Percentiles rank a stretch among this genome's conserved stretches.
These are phyloP conservation scores for Homalodisca vitripennis DNA, from an alignment of 1,140 invertebrate species.

Conservation along the genomic window DNA sequence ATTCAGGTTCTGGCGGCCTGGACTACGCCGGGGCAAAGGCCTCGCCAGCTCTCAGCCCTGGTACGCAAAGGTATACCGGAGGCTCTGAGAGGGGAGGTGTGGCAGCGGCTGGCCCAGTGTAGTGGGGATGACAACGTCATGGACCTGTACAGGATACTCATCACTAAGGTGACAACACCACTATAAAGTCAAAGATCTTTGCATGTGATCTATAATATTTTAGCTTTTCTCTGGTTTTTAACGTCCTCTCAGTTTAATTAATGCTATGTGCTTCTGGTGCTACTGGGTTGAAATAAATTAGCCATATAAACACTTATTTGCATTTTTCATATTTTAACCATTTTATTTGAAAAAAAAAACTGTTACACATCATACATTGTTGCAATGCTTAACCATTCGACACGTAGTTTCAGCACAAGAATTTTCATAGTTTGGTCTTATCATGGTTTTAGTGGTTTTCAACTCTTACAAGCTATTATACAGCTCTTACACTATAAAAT, in stretches of 20 bases:
- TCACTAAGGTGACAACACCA: conserved; percentile 72
- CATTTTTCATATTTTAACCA: too few relatives aligned
- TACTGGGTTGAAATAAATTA: too few relatives aligned
- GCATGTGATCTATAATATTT: neutral
- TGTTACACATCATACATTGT: too few relatives aligned
- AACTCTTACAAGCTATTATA: too few relatives aligned
- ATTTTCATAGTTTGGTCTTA: too few relatives aligned
- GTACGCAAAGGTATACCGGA: conserved; percentile 92
- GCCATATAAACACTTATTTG: too few relatives aligned
- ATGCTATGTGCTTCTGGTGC: too few relatives aligned
- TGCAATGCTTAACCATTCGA: too few relatives aligned
- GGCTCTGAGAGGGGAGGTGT: conserved; percentile 93
- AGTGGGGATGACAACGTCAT: conserved; percentile 82
- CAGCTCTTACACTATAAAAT: too few relatives aligned
- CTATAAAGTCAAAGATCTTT: neutral
- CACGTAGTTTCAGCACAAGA: too few relatives aligned
- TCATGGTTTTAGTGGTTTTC: too few relatives aligned
- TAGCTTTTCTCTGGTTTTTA: neutral
- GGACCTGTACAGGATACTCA: conserved; percentile 88
- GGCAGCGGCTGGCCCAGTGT: conserved; percentile 90
- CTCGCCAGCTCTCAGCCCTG: conserved; percentile 73
- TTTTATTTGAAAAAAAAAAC: too few relatives aligned
- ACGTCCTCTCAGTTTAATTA: neutral
- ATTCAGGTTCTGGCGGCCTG: conserved; percentile 84
- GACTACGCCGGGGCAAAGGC: conserved; percentile 65